A percentile compares a stretch with the other conserved stretches of the same genome.
phyloP scores from a whole-genome alignment of 2,797 vertebrate genomes.

The Malacoraja senta region DNA sequence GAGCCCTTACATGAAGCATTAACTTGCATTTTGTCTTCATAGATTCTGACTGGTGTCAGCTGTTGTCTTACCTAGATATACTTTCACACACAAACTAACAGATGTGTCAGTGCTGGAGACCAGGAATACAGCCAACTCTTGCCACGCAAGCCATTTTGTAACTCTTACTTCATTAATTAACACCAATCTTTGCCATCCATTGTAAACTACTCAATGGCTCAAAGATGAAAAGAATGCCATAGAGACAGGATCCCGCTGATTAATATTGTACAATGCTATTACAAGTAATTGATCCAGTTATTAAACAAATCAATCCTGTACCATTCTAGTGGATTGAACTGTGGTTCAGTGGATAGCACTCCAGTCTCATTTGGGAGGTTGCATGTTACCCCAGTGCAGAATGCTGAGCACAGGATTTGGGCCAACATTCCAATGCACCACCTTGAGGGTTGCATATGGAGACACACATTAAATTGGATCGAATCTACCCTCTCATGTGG shows the following conservation, averaged over 20 bases:
- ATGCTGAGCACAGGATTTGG: neutral
- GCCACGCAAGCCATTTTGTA: neutral
- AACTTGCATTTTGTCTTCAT: neutral
- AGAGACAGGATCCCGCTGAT: too few species aligned
- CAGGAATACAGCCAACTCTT: neutral
- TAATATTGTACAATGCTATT: too few species aligned
- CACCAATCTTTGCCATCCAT: neutral
- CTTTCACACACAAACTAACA: too few species aligned
- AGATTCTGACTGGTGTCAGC: neutral
- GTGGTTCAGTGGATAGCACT: neutral
- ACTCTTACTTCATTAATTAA: neutral
- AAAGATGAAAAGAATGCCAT: neutral
- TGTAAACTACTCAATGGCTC: neutral
- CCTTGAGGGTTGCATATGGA: too few species aligned
- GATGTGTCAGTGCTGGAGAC: neutral
- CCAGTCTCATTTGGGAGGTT: neutral
- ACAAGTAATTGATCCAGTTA: neutral
- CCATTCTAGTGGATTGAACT: neutral
- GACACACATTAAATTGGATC: neutral
- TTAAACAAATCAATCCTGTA: neutral
- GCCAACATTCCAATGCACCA: neutral
- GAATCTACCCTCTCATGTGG: neutral
- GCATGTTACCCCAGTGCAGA: neutral
- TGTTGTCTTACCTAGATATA: neutral
- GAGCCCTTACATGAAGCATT: neutral